Evolutionary conservation across 2,797 vertebrate species (phyloP).

Genomic region (Hozukius guyotensis): DNA sequence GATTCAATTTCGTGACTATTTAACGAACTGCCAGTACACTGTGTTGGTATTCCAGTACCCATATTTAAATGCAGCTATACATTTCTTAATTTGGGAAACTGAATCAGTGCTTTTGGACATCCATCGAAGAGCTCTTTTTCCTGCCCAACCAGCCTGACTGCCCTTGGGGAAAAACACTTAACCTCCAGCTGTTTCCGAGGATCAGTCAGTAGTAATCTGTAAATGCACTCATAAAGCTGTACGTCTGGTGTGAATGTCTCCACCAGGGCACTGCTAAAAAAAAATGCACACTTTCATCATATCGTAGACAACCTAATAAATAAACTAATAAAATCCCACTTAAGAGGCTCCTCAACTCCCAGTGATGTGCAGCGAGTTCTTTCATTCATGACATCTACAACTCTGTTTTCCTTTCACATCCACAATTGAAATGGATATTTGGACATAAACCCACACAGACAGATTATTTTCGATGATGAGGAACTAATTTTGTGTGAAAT

Average conservation of each 20-base stretch:
- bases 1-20: no score
- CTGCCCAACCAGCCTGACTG: neutral
- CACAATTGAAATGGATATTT: constrained; percentile 27
- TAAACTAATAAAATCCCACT: constrained; percentile 31
- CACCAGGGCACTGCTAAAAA: neutral
- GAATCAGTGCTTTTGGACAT: neutral
- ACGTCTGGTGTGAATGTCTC: neutral
- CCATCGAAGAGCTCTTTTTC: neutral
- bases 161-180: constrained; percentile 32
- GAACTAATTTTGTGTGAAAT: constrained; percentile 51
- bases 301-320: constrained; percentile 37
- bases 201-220: constrained; percentile 13
- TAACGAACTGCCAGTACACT: fast-evolving
- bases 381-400: constrained; percentile 9
- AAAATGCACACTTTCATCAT: constrained; percentile 7
- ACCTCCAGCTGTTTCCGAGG: constrained; percentile 23
- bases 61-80: neutral
- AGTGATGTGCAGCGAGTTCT: neutral
- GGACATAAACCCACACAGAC: constrained; percentile 27
- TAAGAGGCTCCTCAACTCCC: neutral
- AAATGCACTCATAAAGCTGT: constrained; percentile 5
- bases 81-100: neutral
- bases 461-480: constrained; percentile 34
- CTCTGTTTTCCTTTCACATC: constrained; percentile 3
- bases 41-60: neutral